These are phyloP conservation scores for Achlya flavicornis DNA, from an alignment of 2,888 invertebrate species.

Conservation along the genomic window DNA sequence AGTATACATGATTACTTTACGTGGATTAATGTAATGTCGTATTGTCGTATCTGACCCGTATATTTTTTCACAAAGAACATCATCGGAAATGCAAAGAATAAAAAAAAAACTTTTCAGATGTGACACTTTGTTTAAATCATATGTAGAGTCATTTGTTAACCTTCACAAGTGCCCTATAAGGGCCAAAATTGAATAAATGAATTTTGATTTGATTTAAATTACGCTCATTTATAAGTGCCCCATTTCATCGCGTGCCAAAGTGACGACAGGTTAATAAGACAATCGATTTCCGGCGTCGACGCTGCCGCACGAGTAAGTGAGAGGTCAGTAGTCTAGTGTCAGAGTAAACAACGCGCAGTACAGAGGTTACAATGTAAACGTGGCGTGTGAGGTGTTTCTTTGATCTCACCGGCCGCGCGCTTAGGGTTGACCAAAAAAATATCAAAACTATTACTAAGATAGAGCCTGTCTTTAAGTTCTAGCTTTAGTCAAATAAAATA, in stretches of 20 bases:
- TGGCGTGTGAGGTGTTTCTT: conserved; percentile 67
- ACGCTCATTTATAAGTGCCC: not conserved
- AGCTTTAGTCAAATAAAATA: conserved; percentile 6
- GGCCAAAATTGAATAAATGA: too few species aligned
- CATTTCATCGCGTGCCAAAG: conserved; percentile 12
- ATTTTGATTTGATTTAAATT: too few species aligned
- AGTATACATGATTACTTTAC: too few species aligned
- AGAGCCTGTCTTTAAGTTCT: not conserved
- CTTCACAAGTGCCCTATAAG: too few species aligned
- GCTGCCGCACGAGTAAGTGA: conserved; percentile 29
- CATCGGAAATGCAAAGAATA: not conserved
- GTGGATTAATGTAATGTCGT: too few species aligned
- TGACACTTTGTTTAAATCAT: not conserved
- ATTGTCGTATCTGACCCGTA: too few species aligned
- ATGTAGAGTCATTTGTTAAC: too few species aligned
- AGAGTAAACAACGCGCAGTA: conserved; percentile 59
- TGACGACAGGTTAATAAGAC: conserved; percentile 36
- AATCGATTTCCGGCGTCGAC: conserved; percentile 57
- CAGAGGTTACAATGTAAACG: conserved; percentile 76
- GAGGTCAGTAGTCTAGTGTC: conserved; percentile 67
- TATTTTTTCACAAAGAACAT: too few species aligned
- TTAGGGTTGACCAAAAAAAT: conserved; percentile 55
- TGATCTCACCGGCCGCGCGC: conserved; percentile 62
- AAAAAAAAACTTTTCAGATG: not conserved
- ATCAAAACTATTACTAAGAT: not conserved